Base-by-base conservation (phyloP, 1,140 invertebrate genomes). In the Mylabris phalerata region DNA sequence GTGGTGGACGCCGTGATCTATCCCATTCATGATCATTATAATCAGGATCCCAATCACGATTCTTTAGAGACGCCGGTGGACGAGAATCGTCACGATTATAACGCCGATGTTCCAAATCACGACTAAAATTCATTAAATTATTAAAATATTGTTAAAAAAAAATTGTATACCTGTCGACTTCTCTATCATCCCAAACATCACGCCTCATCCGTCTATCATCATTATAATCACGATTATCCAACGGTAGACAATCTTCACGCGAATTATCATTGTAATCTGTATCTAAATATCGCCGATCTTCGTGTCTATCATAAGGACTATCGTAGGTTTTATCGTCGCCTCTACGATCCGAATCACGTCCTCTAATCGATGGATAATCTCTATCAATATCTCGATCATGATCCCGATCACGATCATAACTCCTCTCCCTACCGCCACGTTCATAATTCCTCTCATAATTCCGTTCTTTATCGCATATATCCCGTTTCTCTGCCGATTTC, bases 1-100 rank as follows among this genome's bases (percentile, higher is more conserved):
- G 7, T 32, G 32, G 32, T 7, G 68, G 67, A 42, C 68, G 47
- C 48, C 69, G 57, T 6, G 51, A 56, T 44, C 65, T 52, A 54
- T 72, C 68, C 70, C 70, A 73, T n/a, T 73, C 71, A 42, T 67
- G 65, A 44, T 72, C 67, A 5, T 57, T 44, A 57, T 67, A 71
- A 24, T 69, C 67, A 13, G 54, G 19, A 38, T 68, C 69, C 55
- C 60, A 67, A 47, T 70, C 71, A n/a, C 71, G 43, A 4, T 60
- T 65, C 49, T 63, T 64, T 19, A 19, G 19, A 19, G 19, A 19
- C 19, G 10, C 55, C 39, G 2, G 48, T 3, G 61, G 60, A 48
- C 67, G 51, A 1, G 60, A 63, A 48, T 70, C 68, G 25, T 66
- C 66, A 19, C 69, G 58, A 9, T 50, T 59, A 55, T 70, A 73